Evolutionary conservation across 2,888 invertebrate species (phyloP).

Genomic region (Tenthredo distinguenda): DNA sequence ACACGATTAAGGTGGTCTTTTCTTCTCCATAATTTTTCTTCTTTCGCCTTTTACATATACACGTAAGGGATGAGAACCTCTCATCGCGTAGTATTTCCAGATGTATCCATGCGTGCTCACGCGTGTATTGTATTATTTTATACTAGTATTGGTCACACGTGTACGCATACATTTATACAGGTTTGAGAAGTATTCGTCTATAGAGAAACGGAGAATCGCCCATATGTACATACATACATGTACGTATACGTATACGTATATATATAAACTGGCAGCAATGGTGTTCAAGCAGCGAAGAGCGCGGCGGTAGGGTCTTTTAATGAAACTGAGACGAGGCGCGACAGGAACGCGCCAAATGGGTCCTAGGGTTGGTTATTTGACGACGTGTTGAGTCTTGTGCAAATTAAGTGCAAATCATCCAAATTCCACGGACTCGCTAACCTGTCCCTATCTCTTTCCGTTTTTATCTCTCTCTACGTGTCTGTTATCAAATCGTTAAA

Average conservation of each 20-base stretch:
- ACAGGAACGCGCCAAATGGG: slow-evolving; percentile 51
- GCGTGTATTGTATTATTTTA: background rate
- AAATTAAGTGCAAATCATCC: slow-evolving; percentile 52
- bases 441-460: background rate
- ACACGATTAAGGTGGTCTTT: no score
- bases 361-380: slow-evolving; percentile 48
- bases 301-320: slow-evolving; percentile 45
- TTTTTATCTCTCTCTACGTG: slow-evolving; percentile 15
- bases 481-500: slow-evolving; percentile 47
- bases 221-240: background rate
- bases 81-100: background rate
- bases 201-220: background rate
- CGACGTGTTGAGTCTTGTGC: slow-evolving; percentile 46
- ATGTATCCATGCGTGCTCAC: background rate
- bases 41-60: background rate
- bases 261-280: background rate
- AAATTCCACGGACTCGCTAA: slow-evolving; percentile 38
- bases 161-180: background rate
- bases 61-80: slow-evolving; percentile 7
- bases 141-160: background rate
- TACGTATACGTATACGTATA: background rate
- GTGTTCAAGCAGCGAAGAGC: slow-evolving; percentile 12
- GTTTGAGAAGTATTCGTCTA: background rate
- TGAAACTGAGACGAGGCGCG: slow-evolving; percentile 49
- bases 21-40: background rate